phyloP scores from a whole-genome alignment of 1,140 invertebrate genomes.

The Aradophagus sp. region DNA sequence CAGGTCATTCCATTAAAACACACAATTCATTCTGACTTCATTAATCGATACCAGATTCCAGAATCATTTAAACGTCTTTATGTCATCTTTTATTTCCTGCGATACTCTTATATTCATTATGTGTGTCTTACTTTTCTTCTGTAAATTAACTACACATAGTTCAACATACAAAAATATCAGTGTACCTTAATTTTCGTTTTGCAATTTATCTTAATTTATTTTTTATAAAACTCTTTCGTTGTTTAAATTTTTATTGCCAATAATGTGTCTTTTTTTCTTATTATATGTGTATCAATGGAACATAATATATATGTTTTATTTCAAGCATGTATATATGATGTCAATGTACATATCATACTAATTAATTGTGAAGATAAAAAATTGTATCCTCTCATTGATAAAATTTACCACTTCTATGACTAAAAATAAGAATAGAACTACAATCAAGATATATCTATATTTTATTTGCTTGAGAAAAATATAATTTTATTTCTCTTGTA shows the following conservation, averaged over 20 bases:
- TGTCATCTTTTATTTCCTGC: slow-evolving; percentile 35
- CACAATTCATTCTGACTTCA: slow-evolving; percentile 17
- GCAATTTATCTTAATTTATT: not conserved
- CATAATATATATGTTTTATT: slow-evolving; percentile 17
- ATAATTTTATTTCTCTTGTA: no score
- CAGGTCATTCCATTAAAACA: slow-evolving; percentile 22
- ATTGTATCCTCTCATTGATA: no score
- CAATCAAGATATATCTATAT: no score
- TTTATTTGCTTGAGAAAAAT: no score
- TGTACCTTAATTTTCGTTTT: no score
- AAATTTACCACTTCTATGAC: no score
- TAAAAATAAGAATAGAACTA: no score
- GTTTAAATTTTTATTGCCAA: slow-evolving; percentile 5
- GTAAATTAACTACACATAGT: no score
- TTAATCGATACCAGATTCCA: slow-evolving; percentile 47
- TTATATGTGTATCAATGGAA: slow-evolving; percentile 10
- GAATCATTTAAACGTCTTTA: slow-evolving; percentile 48
- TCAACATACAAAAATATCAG: no score
- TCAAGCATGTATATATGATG: slow-evolving; percentile 39
- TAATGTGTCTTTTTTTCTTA: no score
- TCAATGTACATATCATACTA: slow-evolving; percentile 19
- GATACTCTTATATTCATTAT: slow-evolving; percentile 12
- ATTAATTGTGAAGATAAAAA: no score
- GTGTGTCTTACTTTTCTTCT: no score
- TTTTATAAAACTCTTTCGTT: slow-evolving; percentile 11